A percentile compares a stretch with the other conserved stretches of the same genome.
Conservation (phyloP, 2,888 invertebrate genomes). For the Drosophila putrida region DNA sequence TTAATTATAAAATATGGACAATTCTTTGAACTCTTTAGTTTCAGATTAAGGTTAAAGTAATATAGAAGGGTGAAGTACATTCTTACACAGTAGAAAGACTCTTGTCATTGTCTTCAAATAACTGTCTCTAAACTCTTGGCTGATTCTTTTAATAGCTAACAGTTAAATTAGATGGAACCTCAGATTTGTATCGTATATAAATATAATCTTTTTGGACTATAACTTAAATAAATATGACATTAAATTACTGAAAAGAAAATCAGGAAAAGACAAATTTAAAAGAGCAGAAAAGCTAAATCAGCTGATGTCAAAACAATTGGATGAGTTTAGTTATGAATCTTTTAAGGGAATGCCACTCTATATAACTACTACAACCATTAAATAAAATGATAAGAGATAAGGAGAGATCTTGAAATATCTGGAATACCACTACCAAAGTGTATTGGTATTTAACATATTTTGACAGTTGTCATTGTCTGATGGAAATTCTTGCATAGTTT, state of each 20-base stretch:
- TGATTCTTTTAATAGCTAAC: conserved; percentile 4
- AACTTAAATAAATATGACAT: conserved; percentile 5
- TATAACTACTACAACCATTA: no score
- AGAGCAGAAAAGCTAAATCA: no score
- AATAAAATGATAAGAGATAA: no score
- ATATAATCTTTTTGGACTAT: not conserved
- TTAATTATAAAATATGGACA: no score
- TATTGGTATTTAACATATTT: conserved; percentile 42
- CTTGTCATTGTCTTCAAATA: not conserved
- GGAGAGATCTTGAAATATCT: not conserved
- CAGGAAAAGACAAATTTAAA: not conserved
- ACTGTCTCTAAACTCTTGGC: conserved; percentile 1
- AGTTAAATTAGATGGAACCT: not conserved
- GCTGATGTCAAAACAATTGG: no score
- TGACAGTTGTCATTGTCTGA: conserved; percentile 55
- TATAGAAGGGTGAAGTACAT: not conserved
- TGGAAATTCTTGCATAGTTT: conserved; percentile 42
- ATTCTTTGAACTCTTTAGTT: no score
- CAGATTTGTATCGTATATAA: not conserved
- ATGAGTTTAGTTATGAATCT: no score
- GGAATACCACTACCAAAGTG: conserved; percentile 9
- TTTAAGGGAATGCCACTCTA: no score
- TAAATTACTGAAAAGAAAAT: not conserved
- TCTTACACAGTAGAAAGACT: not conserved
- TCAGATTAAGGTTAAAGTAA: no score